Evolutionary conservation across 2,888 invertebrate species (phyloP), one percentile per base, ranked within the genome.

Genomic region (Diachrysia chrysitis): DNA sequence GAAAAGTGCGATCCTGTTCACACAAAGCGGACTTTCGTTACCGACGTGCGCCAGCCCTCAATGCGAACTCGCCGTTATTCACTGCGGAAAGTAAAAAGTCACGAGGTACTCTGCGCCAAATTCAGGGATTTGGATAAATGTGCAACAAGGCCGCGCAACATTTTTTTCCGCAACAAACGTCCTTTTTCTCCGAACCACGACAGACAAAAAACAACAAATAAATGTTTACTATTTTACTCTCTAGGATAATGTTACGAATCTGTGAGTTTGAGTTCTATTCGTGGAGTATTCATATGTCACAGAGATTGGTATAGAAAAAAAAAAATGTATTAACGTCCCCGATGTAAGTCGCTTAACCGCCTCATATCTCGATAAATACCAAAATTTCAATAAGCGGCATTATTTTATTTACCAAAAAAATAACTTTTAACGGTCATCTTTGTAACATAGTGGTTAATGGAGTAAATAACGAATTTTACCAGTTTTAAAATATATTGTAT

Each of bases 401-500:
- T 85, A 84, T 83, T 84, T 84, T 82, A 84, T 82, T 78, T 71
- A 46, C 14, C 69, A 71, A 66, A 77, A 79, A 80, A 84, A 86
- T 84, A 79, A 1, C 71, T 63, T 62, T 70, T 74, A 73, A 78
- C 68, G 81, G 84, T 79, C 76, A 74, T 71, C 68, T 75, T 81
- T 73, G 67, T 75, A 29, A 7, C 29, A 29, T 32, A 32, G 32
- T 32, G 32, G 10, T 32, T 32, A 10, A 32, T 32, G 32, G 32
- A 1, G 9, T 32, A 32, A 32, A 32, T 32, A 32, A 32, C 10
- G 32, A 32, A 32, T 10, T 9, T 10, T 32, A 9, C 10, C 32
- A 0, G 32, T 32, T 10, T 10, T 32, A 2, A 32, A 32, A 32
- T 32, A 10, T 32, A 32, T 7, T 1, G 9, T 5, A 9, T 29